Conservation (phyloP, 2,888 invertebrate genomes). For the Cheilosia variabilis region DNA sequence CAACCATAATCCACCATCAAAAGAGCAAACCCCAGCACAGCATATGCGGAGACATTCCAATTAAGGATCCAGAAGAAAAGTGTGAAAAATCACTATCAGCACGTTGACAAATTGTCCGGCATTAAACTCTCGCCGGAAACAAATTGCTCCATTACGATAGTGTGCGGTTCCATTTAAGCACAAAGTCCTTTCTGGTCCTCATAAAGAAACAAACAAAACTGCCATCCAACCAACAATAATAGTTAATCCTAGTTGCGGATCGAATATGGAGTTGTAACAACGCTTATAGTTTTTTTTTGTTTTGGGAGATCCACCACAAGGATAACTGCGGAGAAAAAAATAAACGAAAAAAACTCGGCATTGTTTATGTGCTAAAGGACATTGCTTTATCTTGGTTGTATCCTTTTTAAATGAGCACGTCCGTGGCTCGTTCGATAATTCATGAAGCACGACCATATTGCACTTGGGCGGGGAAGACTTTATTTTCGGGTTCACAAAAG, state of each 20-base stretch:
- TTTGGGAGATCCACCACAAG: neutral
- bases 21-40: conserved; percentile 19
- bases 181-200: conserved; percentile 17
- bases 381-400: conserved; percentile 58
- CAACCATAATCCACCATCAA: conserved; percentile 37
- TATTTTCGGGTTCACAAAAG: conserved; percentile 1
- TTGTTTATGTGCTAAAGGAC: conserved; percentile 61
- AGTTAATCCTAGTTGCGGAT: conserved; percentile 66
- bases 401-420: conserved; percentile 64
- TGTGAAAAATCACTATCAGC: conserved; percentile 74
- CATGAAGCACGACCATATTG: conserved; percentile 42
- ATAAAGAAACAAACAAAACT: conserved; percentile 34
- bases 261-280: conserved; percentile 67
- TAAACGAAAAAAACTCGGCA: conserved; percentile 37
- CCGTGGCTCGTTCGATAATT: conserved; percentile 63
- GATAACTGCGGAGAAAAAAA: conserved; percentile 28
- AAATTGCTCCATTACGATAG: conserved; percentile 68
- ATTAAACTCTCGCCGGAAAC: conserved; percentile 62
- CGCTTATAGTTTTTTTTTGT: conserved; percentile 24
- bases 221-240: conserved; percentile 47
- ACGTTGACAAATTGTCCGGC: conserved; percentile 71
- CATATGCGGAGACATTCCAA: conserved; percentile 65
- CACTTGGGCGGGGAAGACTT: conserved; percentile 35
- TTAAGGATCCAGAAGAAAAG: conserved; percentile 70
- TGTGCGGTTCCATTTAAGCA: conserved; percentile 52